Evolutionary conservation across 2,797 vertebrate species (phyloP).

Genomic region (Arnoldichthys spilopterus): DNA sequence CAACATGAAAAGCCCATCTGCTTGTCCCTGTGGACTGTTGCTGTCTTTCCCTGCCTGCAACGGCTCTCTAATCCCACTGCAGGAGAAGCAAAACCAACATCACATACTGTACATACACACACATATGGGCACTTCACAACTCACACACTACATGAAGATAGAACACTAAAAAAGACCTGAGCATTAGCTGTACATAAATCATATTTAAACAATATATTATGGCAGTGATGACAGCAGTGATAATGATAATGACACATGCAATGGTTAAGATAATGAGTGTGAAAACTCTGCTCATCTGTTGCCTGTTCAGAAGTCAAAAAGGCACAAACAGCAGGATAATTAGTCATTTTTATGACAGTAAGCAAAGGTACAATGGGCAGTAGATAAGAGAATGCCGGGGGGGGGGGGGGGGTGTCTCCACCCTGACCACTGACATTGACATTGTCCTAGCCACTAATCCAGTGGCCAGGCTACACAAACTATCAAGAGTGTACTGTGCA

Average conservation of each 20-base stretch:
- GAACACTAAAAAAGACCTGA: neutral
- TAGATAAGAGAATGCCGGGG: too few relatives aligned
- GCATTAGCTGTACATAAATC: neutral
- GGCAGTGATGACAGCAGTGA: neutral
- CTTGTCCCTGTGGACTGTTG: slow-evolving; percentile 71
- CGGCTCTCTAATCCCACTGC: slow-evolving; percentile 67
- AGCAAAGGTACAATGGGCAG: too few relatives aligned
- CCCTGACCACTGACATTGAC: neutral
- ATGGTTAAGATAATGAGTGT: neutral
- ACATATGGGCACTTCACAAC: slow-evolving; percentile 33
- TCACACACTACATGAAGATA: slow-evolving; percentile 16
- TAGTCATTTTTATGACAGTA: too few relatives aligned
- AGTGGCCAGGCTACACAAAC: neutral
- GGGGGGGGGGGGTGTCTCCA: too few relatives aligned
- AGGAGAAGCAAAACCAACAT: slow-evolving; percentile 53
- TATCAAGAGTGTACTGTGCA: neutral
- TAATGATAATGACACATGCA: neutral
- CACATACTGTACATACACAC: slow-evolving; percentile 34
- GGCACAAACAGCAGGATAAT: too few relatives aligned
- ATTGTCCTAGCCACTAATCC: neutral
- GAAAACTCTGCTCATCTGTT: too few relatives aligned
- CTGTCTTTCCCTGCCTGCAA: slow-evolving; percentile 67
- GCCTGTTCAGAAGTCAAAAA: too few relatives aligned
- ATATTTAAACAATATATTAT: neutral
- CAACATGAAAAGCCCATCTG: slow-evolving; percentile 81